phyloP scores from a whole-genome alignment of 2,113 vertebrate species.

The Dromiciops gliroides region DNA sequence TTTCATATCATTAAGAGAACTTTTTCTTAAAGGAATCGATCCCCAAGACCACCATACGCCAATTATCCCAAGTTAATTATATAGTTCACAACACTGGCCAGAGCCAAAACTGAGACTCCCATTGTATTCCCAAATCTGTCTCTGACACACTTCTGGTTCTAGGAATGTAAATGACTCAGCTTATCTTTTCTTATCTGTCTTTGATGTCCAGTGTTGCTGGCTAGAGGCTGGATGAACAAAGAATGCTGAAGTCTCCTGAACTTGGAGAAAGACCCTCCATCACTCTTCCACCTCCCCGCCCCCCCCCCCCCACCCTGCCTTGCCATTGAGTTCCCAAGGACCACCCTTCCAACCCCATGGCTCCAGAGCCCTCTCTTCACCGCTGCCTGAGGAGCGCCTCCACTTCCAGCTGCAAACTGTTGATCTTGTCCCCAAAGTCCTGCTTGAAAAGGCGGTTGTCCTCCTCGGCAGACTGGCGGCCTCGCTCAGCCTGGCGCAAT shows the following conservation, averaged over 20 bases:
- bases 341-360: conserved; percentile 38
- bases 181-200: conserved; percentile 12
- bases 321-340: not conserved
- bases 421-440: conserved; percentile 98
- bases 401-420: conserved; percentile 93
- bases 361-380: conserved; percentile 83
- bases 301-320: not conserved
- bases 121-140: not conserved
- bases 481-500: conserved; percentile 93
- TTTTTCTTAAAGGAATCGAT: not conserved
- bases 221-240: not conserved
- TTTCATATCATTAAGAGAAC: not conserved
- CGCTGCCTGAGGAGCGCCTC: conserved; percentile 92
- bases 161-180: not conserved
- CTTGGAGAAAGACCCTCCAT: not conserved
- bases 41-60: not conserved
- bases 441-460: conserved; percentile 98
- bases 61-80: not conserved
- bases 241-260: not conserved
- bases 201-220: not conserved
- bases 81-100: conserved; percentile 15
- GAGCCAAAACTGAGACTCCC: not conserved
- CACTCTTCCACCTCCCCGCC: not conserved
- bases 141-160: not conserved
- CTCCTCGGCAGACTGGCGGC: conserved; percentile 89